Conservation (phyloP, 2,888 invertebrate genomes). For the Selenia dentaria region DNA sequence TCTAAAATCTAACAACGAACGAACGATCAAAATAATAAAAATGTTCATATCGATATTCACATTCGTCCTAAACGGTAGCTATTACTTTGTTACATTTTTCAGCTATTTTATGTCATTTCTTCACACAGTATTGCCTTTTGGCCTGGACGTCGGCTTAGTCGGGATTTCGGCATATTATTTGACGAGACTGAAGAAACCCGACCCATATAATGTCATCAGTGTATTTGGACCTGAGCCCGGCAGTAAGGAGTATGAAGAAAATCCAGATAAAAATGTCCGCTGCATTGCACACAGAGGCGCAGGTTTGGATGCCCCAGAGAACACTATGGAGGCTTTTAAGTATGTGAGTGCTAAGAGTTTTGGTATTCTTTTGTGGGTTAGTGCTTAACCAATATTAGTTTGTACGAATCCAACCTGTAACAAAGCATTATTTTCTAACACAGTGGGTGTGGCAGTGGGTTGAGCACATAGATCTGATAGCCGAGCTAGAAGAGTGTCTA, state of each 20-base stretch:
- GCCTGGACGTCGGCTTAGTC: conserved; percentile 65
- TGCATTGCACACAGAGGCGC: conserved; percentile 91
- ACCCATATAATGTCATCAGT: conserved; percentile 62
- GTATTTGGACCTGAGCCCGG: conserved; percentile 83
- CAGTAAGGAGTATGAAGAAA: conserved; percentile 62
- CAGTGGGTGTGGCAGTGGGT: too few relatives aligned
- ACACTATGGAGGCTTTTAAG: conserved; percentile 89
- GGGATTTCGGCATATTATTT: conserved; percentile 65
- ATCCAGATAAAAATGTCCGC: conserved; percentile 78
- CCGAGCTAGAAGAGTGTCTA: too few relatives aligned
- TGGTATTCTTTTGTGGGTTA: too few relatives aligned
- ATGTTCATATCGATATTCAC: conserved; percentile 62
- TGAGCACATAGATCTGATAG: too few relatives aligned
- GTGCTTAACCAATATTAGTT: too few relatives aligned
- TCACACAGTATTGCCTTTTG: conserved; percentile 70
- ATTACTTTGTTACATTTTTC: conserved; percentile 50
- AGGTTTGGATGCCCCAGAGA: conserved; percentile 91
- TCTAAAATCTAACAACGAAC: conserved; percentile 52
- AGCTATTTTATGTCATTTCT: conserved; percentile 55
- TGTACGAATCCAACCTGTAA: too few relatives aligned
- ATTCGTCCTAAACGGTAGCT: conserved; percentile 51
- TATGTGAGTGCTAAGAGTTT: conserved; percentile 77
- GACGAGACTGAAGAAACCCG: conserved; percentile 65
- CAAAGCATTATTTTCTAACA: too few relatives aligned
- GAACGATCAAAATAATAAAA: conserved; percentile 57